Evolutionary conservation across 2,113 vertebrate species (phyloP), one percentile per base, ranked within the genome.

Genomic region (Peromyscus leucopus): DNA sequence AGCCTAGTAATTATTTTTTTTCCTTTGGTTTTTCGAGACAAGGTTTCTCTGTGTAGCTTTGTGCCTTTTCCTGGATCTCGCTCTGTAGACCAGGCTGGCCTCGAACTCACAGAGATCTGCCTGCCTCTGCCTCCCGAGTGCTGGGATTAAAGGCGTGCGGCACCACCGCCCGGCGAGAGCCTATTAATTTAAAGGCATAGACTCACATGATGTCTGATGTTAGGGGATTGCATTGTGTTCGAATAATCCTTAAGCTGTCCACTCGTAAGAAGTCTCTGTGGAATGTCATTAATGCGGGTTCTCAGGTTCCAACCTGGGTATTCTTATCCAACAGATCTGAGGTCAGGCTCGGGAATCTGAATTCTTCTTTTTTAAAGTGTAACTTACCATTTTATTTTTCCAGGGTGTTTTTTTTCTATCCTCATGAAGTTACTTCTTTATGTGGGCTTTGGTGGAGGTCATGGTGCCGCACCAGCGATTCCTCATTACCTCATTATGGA

Each of bases 171-270:
- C 42, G 42, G 42, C 42, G 31, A 24, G 19, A 84, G 55, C 65
- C 61, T 67, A 22, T 93, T 96, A 84, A 79, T 88, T 87, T 93
- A 90, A 57, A 21, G 72, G 22, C 31, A 19, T 15, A 74, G 74
- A 80, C 31, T 69, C 46, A 67, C 13, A 74, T 4, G 69, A 63
- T 79, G 48, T 28, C 74, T 88, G 90, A 69, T 48, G 67, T 83
- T 1, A n/a, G n/a, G 28, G 33, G 63, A 65, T 2, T 46, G 59
- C 16, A 36, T 22, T 51, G n/a, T 94, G 22, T 93, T 26, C 31
- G 87, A 84, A 39, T n/a, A 80, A 88, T 88, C 92, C 48, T 92
- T 92, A 63, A 16, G 75, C 75, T 94, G 51, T 72, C 21, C 67
- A 36, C 55, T 12, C 1, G 9, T 65, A 69, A 69, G 42, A 59